A percentile compares a stretch with the other conserved stretches of the same genome.
These are phyloP conservation scores for Drepana falcataria DNA, from an alignment of 2,888 invertebrate genomes.

Conservation along the genomic window DNA sequence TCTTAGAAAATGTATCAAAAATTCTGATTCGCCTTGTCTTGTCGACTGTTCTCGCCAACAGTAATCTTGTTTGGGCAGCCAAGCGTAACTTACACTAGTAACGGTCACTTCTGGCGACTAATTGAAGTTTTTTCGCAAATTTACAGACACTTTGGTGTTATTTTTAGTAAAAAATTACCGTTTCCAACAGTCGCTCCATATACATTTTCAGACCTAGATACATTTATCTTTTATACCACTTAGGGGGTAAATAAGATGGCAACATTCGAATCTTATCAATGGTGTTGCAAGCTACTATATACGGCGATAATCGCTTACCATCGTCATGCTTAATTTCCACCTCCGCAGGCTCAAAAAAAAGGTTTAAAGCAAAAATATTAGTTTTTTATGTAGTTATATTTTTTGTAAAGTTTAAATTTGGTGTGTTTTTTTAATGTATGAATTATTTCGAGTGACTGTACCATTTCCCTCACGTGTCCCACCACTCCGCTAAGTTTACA, in stretches of 20 bases:
- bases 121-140: conserved; percentile 11
- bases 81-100: conserved; percentile 3
- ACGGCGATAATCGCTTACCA: no score
- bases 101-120: conserved; percentile 7
- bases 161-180: conserved; percentile 1
- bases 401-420: no score
- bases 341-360: no score
- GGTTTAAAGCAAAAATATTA: no score
- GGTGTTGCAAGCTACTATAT: no score
- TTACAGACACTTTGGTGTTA: conserved; percentile 9
- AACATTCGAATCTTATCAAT: no score
- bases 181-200: background rate
- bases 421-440: background rate
- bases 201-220: background rate
- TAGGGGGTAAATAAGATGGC: no score
- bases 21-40: background rate
- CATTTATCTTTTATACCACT: background rate
- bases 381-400: no score
- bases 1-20: no score
- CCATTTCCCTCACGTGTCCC: conserved; percentile 30
- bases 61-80: conserved; percentile 1
- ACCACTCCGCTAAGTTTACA: conserved; percentile 19
- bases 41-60: background rate
- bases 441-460: background rate
- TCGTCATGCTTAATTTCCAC: no score